Evolutionary conservation across 1,140 invertebrate genomes (phyloP), one percentile per base, ranked within the genome.

Genomic region (Anoplophora glabripennis): DNA sequence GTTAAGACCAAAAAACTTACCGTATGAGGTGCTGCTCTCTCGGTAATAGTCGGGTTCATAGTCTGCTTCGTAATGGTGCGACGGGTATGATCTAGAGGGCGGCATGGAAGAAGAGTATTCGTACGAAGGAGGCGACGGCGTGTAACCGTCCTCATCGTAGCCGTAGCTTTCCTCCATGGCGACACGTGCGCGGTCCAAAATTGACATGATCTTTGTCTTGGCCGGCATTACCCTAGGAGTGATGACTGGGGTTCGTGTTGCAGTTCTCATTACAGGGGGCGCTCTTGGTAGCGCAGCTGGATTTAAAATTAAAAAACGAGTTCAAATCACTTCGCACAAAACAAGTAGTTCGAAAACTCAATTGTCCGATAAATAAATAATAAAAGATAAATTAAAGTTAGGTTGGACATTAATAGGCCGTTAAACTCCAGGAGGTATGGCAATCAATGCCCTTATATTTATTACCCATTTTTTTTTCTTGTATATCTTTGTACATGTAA

Each of bases 161-260:
- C 81, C 83, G 59, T 88, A 88, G 53, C 81, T 84, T 67, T 88
- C 84, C 72, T 91, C 89, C 86, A 92, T 90, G 10, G 89, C 89
- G 28, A 84, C 81, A 53, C 89, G 78, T 0, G 90, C 89, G 52
- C 88, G 82, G 76, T 92, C 90, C 58, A 92, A 78, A 63, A 92
- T 92, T 40, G 88, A 90, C 75, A 90, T 83, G 1, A 91, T 88
- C 75, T 91, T 91, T 45, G 84, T 84, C 75, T 90, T 89, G n/a
- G 83, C 80, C 14, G 84, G 81, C 58, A 84, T 79, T 1, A 82
- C 77, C 64, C 78, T 72, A 35, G 78, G 71, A 28, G 76, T 76
- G 44, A 80, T 79, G 1, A 73, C 70, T 4, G 72, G 72, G 7
- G 70, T 75, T 21, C 79, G 74, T n/a, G 78, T 77, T n/a, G 75